Base-by-base conservation (phyloP, 2,797 vertebrate genomes). In the Telmatherina bonti region DNA sequence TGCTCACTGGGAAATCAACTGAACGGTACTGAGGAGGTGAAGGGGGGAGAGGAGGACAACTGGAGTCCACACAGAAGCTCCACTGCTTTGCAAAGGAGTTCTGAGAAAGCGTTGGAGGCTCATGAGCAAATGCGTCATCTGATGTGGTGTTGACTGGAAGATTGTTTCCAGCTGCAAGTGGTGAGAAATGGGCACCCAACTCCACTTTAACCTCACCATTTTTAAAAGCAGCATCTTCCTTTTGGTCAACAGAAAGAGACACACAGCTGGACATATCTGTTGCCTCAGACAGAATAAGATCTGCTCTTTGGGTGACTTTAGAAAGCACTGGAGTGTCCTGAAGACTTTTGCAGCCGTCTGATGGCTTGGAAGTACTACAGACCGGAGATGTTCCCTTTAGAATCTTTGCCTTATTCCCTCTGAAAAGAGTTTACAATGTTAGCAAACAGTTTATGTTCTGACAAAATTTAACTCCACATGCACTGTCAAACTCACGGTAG, bases 401-500 rank as follows among this genome's bases (percentile, higher is more conserved):
- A 6, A 62, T 3, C 66, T 52, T 84, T 12, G 58, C 2, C 62
- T 70, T 85, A 56, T 86, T 88, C 1, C 45, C 72, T 22, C 91
- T 92, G 74, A 49, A 69, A 16, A 79, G 16, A 49, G 27, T 18
- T 51, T 27, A 30, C 6, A 52, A 2, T 36, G 24, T 29, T 27
- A 11, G 54, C n/a, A 16, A 47, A 33, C 3, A 18, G 15, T 51
- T 4, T 20, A 33, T 51, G n/a, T 18, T n/a, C 7, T 35, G 12
- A 13, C 5, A 29, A 7, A 13, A 31, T 13, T n/a, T 24, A 11
- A 22, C 5, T 43, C 30, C 5, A 27, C 16, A 1, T 51, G 6
- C 12, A 49, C 13, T 31, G 2, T 36, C 66, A 87, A 89, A 97
- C 97, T 97, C 91, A 98, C 96, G 89, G 89, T 79, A 95, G 83